Evolutionary conservation across 2,888 invertebrate genomes (phyloP), one percentile per base, ranked within the genome.

Genomic region (Acanthococcus lagerstroemiae): DNA sequence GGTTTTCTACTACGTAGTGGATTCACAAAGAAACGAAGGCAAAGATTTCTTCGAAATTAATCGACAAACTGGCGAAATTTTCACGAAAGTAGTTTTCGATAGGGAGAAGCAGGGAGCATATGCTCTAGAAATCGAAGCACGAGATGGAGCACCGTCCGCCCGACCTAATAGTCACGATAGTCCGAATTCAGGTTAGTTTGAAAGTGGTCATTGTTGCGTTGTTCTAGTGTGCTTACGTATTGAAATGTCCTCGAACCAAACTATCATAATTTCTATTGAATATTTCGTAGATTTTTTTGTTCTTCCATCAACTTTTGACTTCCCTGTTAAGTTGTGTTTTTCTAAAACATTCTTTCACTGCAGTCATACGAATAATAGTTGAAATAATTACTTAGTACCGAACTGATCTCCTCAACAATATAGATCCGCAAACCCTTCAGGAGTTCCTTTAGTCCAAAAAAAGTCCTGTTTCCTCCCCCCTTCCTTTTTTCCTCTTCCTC

Each of bases 71-170:
- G 97, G 97, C 22, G 92, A 94, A 78, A 90, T 97, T 75, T 94
- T 90, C 80, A 95, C 95, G 48, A 91, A 92, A 78, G 83, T 90
- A 72, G 89, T 93, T 73, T 97, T 97, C 81, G 97, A 97, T 81
- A 85, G 96, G 70, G 97, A 97, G 79, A 94, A 94, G 81, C 94
- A 95, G 77, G 92, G 91, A 54, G 94, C 95, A 67, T 97, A 96
- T 79, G 96, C 96, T 44, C 80, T 99, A 75, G 95, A 95, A 76
- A 95, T 99, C 73, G 93, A 94, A 77, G 97, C 96, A 0, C 82
- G 94, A 67, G 99, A 99, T 76, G 95, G 95, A 61, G 92, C 92
- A 66, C 89, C 93, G n/a, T 96, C 96, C 15, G 95, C 93, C 65
- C 82, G 95, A 70, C 95, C 95, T 50, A 94, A 95, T 77, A 90